Conservation (phyloP, 2,113 vertebrate genomes). For the Sinocyclocheilus maitianheensis region DNA sequence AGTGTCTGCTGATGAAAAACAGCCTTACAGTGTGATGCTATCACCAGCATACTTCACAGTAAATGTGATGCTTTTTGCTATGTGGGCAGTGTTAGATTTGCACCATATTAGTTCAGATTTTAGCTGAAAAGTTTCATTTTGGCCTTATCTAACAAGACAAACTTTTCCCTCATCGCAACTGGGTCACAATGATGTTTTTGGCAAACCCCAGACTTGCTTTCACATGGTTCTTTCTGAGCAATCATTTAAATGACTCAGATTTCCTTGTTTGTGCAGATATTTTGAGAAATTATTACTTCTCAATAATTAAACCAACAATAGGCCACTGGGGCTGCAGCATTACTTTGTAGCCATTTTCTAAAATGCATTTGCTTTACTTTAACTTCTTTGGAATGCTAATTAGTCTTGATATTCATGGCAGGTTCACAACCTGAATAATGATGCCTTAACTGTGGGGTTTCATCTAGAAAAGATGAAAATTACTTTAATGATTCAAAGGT, state of each 20-base stretch:
- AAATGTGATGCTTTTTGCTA: not conserved
- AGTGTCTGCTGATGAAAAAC: conserved; percentile 28
- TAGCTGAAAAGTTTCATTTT: conserved; percentile 13
- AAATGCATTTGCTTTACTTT: conserved; percentile 13
- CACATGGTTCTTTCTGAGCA: not conserved
- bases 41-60: conserved; percentile 31
- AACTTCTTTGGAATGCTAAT: not conserved
- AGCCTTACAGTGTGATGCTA: conserved; percentile 22
- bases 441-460: not conserved
- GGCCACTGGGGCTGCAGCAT: not conserved
- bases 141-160: not conserved
- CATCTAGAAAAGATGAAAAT: conserved; percentile 1
- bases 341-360: not conserved
- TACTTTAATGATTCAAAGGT: not conserved
- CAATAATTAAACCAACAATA: not conserved
- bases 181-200: not conserved
- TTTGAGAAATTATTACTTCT: not conserved
- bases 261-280: not conserved
- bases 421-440: not conserved
- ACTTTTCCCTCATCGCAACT: not conserved
- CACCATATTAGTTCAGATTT: conserved; percentile 3
- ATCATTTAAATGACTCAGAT: not conserved
- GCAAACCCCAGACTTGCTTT: not conserved
- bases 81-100: conserved; percentile 35
- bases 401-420: not conserved